A percentile compares a stretch with the other conserved stretches of the same genome.
Evolutionary conservation across 2,113 vertebrate genomes (phyloP).

Genomic region (Theropithecus gelada): DNA sequence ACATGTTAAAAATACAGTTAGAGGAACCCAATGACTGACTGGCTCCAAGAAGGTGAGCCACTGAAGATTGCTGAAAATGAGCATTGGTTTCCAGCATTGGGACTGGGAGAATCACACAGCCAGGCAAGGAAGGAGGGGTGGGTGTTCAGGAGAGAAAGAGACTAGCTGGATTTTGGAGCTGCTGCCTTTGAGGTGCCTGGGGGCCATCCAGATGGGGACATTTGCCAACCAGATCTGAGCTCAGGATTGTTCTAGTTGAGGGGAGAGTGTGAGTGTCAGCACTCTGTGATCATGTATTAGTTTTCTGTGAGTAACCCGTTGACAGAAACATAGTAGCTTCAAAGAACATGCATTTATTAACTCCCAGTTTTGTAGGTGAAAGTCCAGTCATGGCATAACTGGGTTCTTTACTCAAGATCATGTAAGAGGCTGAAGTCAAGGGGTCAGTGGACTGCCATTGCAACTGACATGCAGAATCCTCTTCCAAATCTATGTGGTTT

Average conservation of each 20-base stretch:
- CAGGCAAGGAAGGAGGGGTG: neutral
- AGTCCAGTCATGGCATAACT: neutral
- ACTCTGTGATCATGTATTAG: neutral
- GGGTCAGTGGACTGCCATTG: neutral
- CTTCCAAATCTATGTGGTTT: accelerated
- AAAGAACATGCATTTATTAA: neutral
- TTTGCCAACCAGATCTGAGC: neutral
- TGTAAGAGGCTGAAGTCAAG: neutral
- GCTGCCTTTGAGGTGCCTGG: neutral
- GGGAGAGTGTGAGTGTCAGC: too few species aligned
- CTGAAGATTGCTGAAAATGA: neutral
- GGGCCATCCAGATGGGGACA: neutral
- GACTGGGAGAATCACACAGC: too few species aligned
- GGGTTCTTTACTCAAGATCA: neutral
- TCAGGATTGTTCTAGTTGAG: neutral
- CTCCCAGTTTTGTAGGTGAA: neutral
- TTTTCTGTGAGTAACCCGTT: neutral
- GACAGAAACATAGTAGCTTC: neutral
- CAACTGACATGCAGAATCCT: neutral
- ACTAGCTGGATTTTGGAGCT: neutral
- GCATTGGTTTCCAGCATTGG: accelerated
- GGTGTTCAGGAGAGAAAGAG: neutral
- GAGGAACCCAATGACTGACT: accelerated
- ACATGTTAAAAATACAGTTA: neutral
- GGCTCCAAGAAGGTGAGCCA: neutral